Conservation (phyloP, 2,797 vertebrate genomes). For the Epinephelus awoara region DNA sequence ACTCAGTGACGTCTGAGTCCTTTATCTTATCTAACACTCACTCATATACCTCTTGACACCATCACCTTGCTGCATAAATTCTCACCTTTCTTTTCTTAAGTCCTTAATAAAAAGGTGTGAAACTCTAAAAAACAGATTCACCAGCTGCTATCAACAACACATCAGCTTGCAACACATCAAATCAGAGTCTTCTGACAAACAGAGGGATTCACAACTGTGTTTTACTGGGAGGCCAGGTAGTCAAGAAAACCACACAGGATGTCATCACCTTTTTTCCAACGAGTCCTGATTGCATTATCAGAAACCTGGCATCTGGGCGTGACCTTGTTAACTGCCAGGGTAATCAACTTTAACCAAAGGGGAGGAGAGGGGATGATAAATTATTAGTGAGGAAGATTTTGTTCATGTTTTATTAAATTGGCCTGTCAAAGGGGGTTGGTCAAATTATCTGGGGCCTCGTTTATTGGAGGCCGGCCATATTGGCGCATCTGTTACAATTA, state of each 20-base stretch:
- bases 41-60: conserved; percentile 13
- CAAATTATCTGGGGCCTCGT: conserved; percentile 99
- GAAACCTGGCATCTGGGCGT: conserved; percentile 99
- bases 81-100: conserved; percentile 51
- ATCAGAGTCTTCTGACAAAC: conserved; percentile 51
- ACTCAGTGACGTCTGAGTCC: background rate
- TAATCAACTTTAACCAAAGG: conserved; percentile 99
- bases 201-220: conserved; percentile 47
- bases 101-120: conserved; percentile 42
- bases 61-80: conserved; percentile 46
- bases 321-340: conserved; percentile 99
- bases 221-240: conserved; percentile 52
- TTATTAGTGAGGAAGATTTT: conserved; percentile 99
- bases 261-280: conserved; percentile 82
- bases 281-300: conserved; percentile 99
- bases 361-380: conserved; percentile 99
- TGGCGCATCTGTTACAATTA: conserved; percentile 99
- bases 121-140: conserved; percentile 23
- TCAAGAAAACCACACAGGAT: conserved; percentile 61
- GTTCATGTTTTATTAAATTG: conserved; percentile 99
- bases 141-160: conserved; percentile 60
- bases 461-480: conserved; percentile 99
- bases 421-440: conserved; percentile 99
- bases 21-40: conserved; percentile 22
- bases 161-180: conserved; percentile 47